Conservation (phyloP, 1,140 invertebrate species). For the Magallana angulata region DNA sequence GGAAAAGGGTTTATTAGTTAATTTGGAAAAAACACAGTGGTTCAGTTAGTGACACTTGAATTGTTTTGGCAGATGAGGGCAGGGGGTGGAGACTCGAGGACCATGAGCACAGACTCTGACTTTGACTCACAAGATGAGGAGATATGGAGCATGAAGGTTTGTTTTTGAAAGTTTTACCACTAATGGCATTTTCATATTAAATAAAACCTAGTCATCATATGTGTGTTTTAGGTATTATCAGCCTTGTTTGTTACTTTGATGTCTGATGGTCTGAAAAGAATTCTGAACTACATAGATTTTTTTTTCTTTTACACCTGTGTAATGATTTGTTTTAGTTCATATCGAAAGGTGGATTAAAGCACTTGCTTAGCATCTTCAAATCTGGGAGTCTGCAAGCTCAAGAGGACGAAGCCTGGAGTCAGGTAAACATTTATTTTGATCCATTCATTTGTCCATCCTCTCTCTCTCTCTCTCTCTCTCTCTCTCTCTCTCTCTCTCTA, state of each 20-base stretch:
- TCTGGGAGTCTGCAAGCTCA: constrained; percentile 84
- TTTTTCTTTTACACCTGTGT: not conserved
- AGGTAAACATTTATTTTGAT: constrained; percentile 67
- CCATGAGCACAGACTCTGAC: constrained; percentile 66
- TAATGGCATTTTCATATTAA: not conserved
- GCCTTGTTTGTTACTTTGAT: too few relatives aligned
- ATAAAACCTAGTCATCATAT: too few relatives aligned
- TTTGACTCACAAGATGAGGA: constrained; percentile 69
- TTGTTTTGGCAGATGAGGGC: constrained; percentile 54
- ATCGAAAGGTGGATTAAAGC: constrained; percentile 90
- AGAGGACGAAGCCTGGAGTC: constrained; percentile 80
- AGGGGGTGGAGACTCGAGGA: constrained; percentile 63
- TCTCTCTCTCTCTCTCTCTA: too few relatives aligned
- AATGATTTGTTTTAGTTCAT: constrained; percentile 84
- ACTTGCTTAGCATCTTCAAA: constrained; percentile 95
- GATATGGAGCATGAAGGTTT: constrained; percentile 72
- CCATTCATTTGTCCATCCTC: not conserved
- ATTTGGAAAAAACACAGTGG: too few relatives aligned
- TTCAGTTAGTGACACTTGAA: too few relatives aligned
- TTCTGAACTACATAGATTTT: not conserved
- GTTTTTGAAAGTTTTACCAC: not conserved
- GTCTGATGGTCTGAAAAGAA: too few relatives aligned
- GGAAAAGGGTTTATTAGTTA: too few relatives aligned
- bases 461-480: too few relatives aligned
- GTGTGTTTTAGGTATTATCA: too few relatives aligned